Evolutionary conservation across 1,140 invertebrate genomes (phyloP).

Genomic region (Nephila pilipes): DNA sequence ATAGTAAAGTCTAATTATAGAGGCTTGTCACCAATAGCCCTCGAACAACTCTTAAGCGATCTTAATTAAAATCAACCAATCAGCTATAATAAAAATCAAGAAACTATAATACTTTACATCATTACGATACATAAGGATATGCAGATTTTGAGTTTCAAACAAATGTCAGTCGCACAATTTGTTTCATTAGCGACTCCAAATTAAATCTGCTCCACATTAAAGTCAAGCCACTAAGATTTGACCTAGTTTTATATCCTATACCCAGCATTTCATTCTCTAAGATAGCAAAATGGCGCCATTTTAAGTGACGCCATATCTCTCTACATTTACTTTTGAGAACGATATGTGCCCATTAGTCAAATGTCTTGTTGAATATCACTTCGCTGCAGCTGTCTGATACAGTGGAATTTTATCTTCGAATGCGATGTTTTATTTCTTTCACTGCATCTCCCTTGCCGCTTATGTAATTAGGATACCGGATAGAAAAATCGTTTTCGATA

Average conservation of each 20-base stretch:
- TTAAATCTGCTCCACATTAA: too few species aligned
- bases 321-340: constrained; percentile 8
- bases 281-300: constrained; percentile 10
- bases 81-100: too few species aligned
- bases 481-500: neutral
- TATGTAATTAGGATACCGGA: constrained; percentile 2
- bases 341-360: neutral
- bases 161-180: too few species aligned
- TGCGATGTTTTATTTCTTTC: constrained; percentile 11
- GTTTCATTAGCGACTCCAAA: too few species aligned
- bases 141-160: too few species aligned
- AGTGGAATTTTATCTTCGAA: neutral
- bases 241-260: neutral
- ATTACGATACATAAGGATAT: too few species aligned
- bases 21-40: too few species aligned
- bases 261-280: neutral
- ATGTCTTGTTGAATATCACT: constrained; percentile 18
- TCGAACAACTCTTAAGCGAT: too few species aligned
- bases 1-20: too few species aligned
- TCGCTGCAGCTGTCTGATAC: constrained; percentile 16
- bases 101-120: too few species aligned
- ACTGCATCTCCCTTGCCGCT: neutral
- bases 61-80: too few species aligned
- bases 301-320: constrained; percentile 10
- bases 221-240: neutral